These are phyloP conservation scores for Haplochromis vanheusdeni DNA, from an alignment of 2,113 vertebrate species.

Conservation along the genomic window DNA sequence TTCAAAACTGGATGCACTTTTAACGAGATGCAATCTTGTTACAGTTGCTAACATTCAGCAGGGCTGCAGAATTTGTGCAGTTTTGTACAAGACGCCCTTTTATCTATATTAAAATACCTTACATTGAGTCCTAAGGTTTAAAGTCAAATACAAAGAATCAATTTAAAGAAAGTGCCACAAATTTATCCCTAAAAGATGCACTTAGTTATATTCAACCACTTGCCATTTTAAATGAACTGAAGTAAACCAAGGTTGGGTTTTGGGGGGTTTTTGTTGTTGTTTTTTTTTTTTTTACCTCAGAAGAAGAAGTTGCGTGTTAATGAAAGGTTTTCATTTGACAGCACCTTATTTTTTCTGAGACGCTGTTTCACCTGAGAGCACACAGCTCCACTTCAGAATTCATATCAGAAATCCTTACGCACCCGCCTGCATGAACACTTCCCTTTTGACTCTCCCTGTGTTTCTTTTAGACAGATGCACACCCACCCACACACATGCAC, in stretches of 20 bases:
- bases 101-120: not conserved
- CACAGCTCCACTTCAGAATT: not conserved
- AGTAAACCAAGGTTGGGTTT: not conserved
- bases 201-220: not conserved
- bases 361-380: not conserved
- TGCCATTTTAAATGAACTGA: not conserved
- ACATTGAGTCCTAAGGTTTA: not conserved
- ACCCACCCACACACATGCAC: not conserved
- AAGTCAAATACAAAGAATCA: not conserved
- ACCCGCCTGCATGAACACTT: not conserved
- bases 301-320: not conserved
- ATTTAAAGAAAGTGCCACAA: not conserved
- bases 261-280: rapidly evolving
- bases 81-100: not conserved
- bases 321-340: not conserved
- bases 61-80: not conserved
- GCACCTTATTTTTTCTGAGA: not conserved
- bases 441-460: not conserved
- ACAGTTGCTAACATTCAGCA: not conserved
- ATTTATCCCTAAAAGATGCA: not conserved
- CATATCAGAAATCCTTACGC: not conserved
- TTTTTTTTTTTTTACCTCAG: not conserved
- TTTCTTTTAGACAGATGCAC: not conserved
- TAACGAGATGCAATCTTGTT: not conserved
- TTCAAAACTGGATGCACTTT: not conserved